Conservation (phyloP, 2,888 invertebrate genomes). For the Ptychoptera contaminata region DNA sequence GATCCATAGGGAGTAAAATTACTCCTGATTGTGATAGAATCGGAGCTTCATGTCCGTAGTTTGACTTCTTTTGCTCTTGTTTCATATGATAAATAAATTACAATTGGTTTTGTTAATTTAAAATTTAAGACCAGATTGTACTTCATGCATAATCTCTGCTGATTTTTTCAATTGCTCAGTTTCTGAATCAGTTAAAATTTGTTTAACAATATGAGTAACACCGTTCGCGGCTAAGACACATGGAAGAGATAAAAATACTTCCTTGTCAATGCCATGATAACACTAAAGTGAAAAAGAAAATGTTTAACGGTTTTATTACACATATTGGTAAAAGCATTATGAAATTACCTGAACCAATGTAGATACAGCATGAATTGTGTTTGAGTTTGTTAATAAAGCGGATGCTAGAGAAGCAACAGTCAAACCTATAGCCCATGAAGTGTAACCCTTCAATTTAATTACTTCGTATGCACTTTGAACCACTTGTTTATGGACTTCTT, state of each 20-base stretch:
- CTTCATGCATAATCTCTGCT: slow-evolving; percentile 38
- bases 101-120: too few relatives aligned
- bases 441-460: slow-evolving; percentile 66
- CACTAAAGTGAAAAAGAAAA: slow-evolving; percentile 35
- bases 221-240: slow-evolving; percentile 47
- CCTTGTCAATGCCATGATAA: slow-evolving; percentile 51
- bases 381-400: slow-evolving; percentile 49
- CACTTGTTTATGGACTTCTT: slow-evolving; percentile 53
- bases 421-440: slow-evolving; percentile 72
- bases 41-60: too few relatives aligned
- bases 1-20: too few relatives aligned
- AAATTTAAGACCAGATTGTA: slow-evolving; percentile 26
- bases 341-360: slow-evolving; percentile 29
- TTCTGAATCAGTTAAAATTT: slow-evolving; percentile 44
- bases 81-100: too few relatives aligned
- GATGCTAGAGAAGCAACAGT: slow-evolving; percentile 49
- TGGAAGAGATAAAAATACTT: slow-evolving; percentile 66
- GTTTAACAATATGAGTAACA: slow-evolving; percentile 46
- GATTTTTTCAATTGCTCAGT: slow-evolving; percentile 38
- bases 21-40: too few relatives aligned
- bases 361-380: slow-evolving; percentile 55
- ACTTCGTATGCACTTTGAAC: slow-evolving; percentile 64
- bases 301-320: too few relatives aligned
- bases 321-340: too few relatives aligned
- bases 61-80: background rate